Base-by-base conservation (phyloP, 2,113 vertebrate genomes). In the Hyperopisus bebe region DNA sequence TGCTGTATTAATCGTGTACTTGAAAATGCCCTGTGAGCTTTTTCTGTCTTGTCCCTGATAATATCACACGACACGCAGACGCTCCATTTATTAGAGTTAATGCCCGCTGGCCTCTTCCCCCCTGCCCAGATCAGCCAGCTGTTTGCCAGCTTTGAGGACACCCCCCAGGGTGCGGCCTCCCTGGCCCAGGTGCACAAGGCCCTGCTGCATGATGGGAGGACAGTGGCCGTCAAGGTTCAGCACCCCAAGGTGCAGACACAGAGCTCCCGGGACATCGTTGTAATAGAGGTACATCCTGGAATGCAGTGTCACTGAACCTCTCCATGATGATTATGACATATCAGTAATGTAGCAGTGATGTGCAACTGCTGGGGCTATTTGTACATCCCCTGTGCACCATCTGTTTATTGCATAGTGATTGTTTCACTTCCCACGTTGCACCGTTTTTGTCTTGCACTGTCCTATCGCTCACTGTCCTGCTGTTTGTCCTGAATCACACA, bases 171-270 rank as follows among this genome's bases (percentile, higher is more conserved):
- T 82, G 97, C 98, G 0, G 98, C 98, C 2, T 99, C 98, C 0
- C 95, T 99, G 92, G 98, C 98, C n/a, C 98, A 99, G 95, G 98
- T 99, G 89, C 98, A 99, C 93, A 98, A 97, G 93, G 98, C 98
- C 0, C 97, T 99, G 91, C 94, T 99, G 88, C 95, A 88, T 88
- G 97, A 99, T 88, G 98, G 98, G n/a, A 97, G 95, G 90, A 98
- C 96, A 0, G 98, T 99, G 91, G 98, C 98, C 0, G 97, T 99
- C 91, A 99, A 99, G 94, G 97, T 99, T 74, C 98, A 99, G 92
- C 98, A 99, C 93, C 98, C 98, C 0, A 99, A 99, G 91, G 98
- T 99, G 31, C 97, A 97, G 92, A 92, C 92, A 31, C 98, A 99
- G 93, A 98, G 97, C 92, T 95, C 96, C 31, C 97, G 95, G 93